Conservation (phyloP, 2,888 invertebrate genomes). For the Acronicta alni region DNA sequence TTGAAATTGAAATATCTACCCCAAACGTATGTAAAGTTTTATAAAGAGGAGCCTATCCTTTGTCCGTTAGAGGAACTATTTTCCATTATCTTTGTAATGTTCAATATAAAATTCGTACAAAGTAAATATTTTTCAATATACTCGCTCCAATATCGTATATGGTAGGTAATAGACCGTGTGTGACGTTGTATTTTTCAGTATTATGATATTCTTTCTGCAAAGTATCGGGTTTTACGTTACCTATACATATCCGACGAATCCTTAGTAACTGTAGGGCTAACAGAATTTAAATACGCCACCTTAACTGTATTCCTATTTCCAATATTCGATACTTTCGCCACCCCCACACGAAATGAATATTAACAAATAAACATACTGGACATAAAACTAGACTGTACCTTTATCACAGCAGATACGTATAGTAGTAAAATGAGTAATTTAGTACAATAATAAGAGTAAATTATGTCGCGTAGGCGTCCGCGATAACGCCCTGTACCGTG, state of each 20-base stretch:
- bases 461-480: conserved; percentile 51
- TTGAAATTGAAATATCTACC: conserved; percentile 36
- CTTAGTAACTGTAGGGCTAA: conserved; percentile 22
- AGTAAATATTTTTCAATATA: conserved; percentile 55
- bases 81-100: conserved; percentile 48
- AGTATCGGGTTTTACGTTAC: conserved; percentile 7
- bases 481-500: conserved; percentile 39
- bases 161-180: conserved; percentile 35
- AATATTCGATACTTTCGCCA: conserved; percentile 28
- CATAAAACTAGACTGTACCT: conserved; percentile 18
- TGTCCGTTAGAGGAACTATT: conserved; percentile 38
- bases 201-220: conserved; percentile 16
- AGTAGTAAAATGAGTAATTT: conserved; percentile 55
- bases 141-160: conserved; percentile 33
- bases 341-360: conserved; percentile 5
- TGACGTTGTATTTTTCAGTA: conserved; percentile 27
- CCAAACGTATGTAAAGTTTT: conserved; percentile 38
- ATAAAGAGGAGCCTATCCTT: conserved; percentile 33
- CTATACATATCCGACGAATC: conserved; percentile 19
- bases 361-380: conserved; percentile 7
- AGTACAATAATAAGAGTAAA: conserved; percentile 51
- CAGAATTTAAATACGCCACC: conserved; percentile 21
- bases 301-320: not conserved
- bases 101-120: conserved; percentile 45
- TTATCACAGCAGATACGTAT: conserved; percentile 47